Percentiles rank a stretch among this genome's conserved stretches.
phyloP scores from a whole-genome alignment of 2,888 invertebrate genomes.

The Scaptomyza caliginosa region DNA sequence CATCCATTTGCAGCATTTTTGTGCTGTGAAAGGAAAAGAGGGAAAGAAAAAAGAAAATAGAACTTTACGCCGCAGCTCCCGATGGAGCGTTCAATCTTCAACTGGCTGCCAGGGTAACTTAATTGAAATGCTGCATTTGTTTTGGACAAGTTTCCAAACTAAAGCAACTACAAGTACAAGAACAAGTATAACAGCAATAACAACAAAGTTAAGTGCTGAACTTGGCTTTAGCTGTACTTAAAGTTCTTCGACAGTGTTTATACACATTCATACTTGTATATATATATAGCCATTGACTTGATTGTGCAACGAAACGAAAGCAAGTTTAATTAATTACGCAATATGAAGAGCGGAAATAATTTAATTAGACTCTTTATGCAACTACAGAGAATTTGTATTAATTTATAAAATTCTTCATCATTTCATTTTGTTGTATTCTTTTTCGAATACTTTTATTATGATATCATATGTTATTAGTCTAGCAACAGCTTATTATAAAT shows the following conservation, averaged over 20 bases:
- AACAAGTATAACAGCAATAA: not conserved
- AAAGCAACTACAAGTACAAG: not conserved
- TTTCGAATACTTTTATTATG: not conserved
- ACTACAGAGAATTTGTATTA: not conserved
- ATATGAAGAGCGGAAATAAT: not conserved
- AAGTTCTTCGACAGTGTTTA: slow-evolving; percentile 42
- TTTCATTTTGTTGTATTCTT: too few relatives aligned
- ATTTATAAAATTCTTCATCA: too few relatives aligned
- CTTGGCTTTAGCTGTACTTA: slow-evolving; percentile 24
- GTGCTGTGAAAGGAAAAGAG: not conserved
- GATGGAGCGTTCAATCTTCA: slow-evolving; percentile 64
- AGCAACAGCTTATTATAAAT: not conserved
- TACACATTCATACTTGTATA: not conserved
- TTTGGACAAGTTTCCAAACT: slow-evolving; percentile 41
- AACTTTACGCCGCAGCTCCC: slow-evolving; percentile 48
- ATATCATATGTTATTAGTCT: not conserved
- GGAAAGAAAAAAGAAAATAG: not conserved
- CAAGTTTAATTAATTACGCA: not conserved
- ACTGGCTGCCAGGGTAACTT: slow-evolving; percentile 46
- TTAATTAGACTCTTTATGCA: not conserved
- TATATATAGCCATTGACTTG: slow-evolving; percentile 32
- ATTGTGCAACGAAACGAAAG: slow-evolving; percentile 29
- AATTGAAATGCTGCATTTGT: slow-evolving; percentile 71
- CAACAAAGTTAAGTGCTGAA: slow-evolving; percentile 28
- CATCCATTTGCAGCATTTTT: slow-evolving; percentile 40